Evolutionary conservation across 2,888 invertebrate genomes (phyloP).

Genomic region (Nemotelus pantherinus): DNA sequence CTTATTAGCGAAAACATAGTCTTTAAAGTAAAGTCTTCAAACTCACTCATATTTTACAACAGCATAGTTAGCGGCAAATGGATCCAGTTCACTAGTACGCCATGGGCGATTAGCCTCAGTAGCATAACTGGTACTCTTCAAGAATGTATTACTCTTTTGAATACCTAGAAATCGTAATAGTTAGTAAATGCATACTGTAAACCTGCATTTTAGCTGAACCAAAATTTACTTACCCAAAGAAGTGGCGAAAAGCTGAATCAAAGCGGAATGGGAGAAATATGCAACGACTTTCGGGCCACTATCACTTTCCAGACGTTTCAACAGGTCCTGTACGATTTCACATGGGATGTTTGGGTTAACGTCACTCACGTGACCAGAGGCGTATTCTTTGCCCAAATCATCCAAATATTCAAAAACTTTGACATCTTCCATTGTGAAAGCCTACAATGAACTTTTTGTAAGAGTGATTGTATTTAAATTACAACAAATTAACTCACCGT

Average conservation of each 20-base stretch:
- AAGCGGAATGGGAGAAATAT: constrained; percentile 74
- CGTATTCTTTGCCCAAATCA: constrained; percentile 80
- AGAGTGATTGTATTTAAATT: background rate
- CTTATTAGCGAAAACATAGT: constrained; percentile 48
- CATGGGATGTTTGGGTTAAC: constrained; percentile 77
- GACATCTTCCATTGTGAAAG: constrained; percentile 78
- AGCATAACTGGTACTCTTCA: constrained; percentile 73
- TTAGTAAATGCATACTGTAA: background rate
- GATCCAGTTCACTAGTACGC: constrained; percentile 74
- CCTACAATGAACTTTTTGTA: constrained; percentile 60
- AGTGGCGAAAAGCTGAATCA: constrained; percentile 70
- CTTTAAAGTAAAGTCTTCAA: constrained; percentile 32
- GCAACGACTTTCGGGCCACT: constrained; percentile 72
- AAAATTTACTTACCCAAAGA: constrained; percentile 69
- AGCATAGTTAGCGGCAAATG: constrained; percentile 79
- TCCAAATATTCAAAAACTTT: constrained; percentile 79
- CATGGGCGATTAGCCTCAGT: constrained; percentile 70
- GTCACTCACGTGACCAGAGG: constrained; percentile 76
- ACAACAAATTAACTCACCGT: constrained; percentile 7
- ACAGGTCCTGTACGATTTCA: constrained; percentile 76
- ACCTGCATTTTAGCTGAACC: constrained; percentile 79
- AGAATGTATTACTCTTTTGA: constrained; percentile 6
- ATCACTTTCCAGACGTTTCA: constrained; percentile 71
- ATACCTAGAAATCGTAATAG: constrained; percentile 56
- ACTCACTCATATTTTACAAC: constrained; percentile 79